Evolutionary conservation across 2,888 invertebrate species (phyloP).

Genomic region (Sesia apiformis): DNA sequence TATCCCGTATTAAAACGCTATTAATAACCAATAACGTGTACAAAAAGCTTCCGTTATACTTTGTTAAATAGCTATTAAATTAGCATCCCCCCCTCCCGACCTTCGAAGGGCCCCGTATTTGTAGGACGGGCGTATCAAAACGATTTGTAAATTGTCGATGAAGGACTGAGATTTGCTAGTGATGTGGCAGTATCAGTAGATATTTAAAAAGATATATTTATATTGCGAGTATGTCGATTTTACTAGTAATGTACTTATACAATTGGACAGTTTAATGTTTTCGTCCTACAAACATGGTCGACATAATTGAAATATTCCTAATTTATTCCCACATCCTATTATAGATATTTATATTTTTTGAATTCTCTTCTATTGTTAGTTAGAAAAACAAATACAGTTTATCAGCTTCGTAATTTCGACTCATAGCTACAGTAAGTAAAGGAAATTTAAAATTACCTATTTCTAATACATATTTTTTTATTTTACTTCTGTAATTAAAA

Average conservation of each 20-base stretch:
- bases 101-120: conserved; percentile 30
- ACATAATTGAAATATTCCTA: too few species aligned
- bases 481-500: background rate
- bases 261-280: too few species aligned
- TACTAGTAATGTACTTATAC: too few species aligned
- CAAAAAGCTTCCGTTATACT: conserved; percentile 13
- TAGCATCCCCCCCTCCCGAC: conserved; percentile 7
- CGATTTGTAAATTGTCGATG: conserved; percentile 48
- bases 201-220: background rate
- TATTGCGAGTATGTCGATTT: too few species aligned
- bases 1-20: background rate
- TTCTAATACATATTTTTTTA: background rate
- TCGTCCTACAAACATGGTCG: too few species aligned
- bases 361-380: too few species aligned
- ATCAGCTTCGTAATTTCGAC: too few species aligned
- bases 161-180: conserved; percentile 18
- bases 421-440: too few species aligned
- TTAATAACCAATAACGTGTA: conserved; percentile 5
- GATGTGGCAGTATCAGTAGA: background rate
- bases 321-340: too few species aligned
- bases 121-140: conserved; percentile 22
- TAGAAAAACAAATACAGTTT: too few species aligned
- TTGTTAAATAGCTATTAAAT: conserved; percentile 15
- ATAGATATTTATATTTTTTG: too few species aligned
- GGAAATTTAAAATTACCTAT: too few species aligned